Percentiles rank a stretch among this genome's conserved stretches.
These are phyloP conservation scores for Litocranius walleri DNA, from an alignment of 2,113 vertebrate genomes.

Conservation along the genomic window DNA sequence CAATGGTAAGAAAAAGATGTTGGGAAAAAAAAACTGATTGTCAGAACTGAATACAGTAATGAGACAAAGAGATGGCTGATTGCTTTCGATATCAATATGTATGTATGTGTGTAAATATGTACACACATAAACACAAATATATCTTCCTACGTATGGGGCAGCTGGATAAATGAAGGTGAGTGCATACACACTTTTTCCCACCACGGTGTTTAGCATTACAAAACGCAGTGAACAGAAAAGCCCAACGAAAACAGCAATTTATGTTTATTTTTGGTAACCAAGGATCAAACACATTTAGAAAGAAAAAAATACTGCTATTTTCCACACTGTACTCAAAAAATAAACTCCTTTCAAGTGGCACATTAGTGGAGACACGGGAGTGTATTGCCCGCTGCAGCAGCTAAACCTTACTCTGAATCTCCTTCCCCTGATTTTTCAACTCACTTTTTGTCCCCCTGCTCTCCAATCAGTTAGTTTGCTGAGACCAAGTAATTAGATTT, in stretches of 20 bases:
- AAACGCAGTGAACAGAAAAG: background rate
- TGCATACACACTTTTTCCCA: background rate
- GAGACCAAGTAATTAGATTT: slow-evolving; percentile 7
- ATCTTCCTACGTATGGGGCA: too few species aligned
- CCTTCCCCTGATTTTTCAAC: background rate
- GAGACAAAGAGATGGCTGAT: background rate
- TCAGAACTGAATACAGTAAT: background rate
- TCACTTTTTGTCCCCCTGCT: background rate
- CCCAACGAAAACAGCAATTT: background rate
- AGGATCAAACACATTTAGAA: background rate
- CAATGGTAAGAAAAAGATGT: background rate
- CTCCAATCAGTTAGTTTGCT: background rate
- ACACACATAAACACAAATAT: background rate
- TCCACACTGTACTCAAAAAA: background rate
- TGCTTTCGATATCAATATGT: background rate
- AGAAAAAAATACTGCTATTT: background rate
- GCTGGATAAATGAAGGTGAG: background rate
- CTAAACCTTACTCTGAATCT: background rate
- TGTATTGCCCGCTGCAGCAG: background rate
- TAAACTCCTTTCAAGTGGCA: background rate
- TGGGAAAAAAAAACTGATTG: background rate
- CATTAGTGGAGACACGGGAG: background rate
- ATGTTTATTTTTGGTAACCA: background rate
- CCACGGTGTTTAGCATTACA: background rate
- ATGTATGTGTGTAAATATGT: background rate